A percentile compares a stretch with the other conserved stretches of the same genome.
Evolutionary conservation across 2,797 vertebrate genomes (phyloP).

Genomic region (Pseudomugil tenellus): DNA sequence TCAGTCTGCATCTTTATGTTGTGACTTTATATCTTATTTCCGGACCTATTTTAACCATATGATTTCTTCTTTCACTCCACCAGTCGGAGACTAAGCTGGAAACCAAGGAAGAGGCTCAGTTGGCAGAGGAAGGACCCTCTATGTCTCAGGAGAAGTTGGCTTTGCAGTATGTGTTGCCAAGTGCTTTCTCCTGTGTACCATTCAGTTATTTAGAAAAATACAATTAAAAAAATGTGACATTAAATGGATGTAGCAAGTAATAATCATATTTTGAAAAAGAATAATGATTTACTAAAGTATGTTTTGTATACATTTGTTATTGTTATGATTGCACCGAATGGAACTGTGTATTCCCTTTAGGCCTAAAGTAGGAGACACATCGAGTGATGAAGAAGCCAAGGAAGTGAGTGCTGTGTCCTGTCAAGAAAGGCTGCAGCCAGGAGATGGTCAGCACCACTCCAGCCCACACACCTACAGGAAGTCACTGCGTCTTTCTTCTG

Average conservation of each 20-base stretch:
- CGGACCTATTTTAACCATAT: background rate
- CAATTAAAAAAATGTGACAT: background rate
- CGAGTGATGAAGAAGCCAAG: constrained; percentile 92
- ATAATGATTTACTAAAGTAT: background rate
- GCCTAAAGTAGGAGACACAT: constrained; percentile 87
- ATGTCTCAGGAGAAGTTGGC: constrained; percentile 82
- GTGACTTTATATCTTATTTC: background rate
- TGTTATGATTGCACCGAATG: background rate
- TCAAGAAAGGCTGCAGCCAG: constrained; percentile 82
- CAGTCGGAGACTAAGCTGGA: constrained; percentile 91
- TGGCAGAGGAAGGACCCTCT: constrained; percentile 80
- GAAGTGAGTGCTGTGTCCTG: constrained; percentile 85
- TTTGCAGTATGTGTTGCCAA: constrained; percentile 72
- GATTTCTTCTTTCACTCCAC: background rate
- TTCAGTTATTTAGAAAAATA: background rate
- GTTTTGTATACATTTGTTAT: background rate
- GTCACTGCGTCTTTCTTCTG: constrained; percentile 93
- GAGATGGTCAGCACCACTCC: constrained; percentile 74
- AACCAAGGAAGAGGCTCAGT: constrained; percentile 84
- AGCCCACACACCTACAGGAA: constrained; percentile 90
- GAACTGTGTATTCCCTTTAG: constrained; percentile 60
- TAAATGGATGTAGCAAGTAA: background rate
- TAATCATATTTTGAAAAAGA: background rate
- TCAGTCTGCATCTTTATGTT: background rate
- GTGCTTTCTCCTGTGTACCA: background rate